Evolutionary conservation across 2,888 invertebrate species (phyloP), one percentile per base, ranked within the genome.

Genomic region (Agonopterix arenella): DNA sequence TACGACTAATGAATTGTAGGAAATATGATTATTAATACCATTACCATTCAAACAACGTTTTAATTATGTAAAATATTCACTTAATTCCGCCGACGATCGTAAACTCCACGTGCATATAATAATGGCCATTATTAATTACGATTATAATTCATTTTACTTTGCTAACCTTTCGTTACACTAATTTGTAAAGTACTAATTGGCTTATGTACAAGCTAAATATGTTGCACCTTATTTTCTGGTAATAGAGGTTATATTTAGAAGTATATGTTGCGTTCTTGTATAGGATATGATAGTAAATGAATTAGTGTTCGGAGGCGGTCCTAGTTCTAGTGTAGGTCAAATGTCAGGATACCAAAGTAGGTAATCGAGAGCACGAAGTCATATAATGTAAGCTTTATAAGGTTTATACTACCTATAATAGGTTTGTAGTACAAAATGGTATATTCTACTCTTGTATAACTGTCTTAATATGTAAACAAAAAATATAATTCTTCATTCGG

Each of bases 121-220:
- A 28, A 52, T 37, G 50, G 49, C 57, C 54, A 51, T 54, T 52
- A 55, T 64, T 57, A 56, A 64, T 60, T 52, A 60, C 48, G 18
- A 47, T 10, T 48, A 48, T 52, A 57, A 58, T 62, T 28, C 28
- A 28, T 28, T 57, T 63, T 46, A 4, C 38, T 16, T 46, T 5
- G 46, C 55, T 56, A 62, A 59, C 51, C 47, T 58, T 56, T 58
- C 56, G 52, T 18, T 57, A 55, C 54, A 59, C 53, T 52, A 51
- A 59, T 61, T 58, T 57, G 52, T 64, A 52, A 13, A 52, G 28
- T 54, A 51, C 51, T 40, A 58, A 49, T 54, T 51, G 50, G 49
- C 37, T 46, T 40, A 9, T 40, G 40, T 40, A n/a, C 40, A 40
- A 40, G 40, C 40, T n/a, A 10, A n/a, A n/a, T 9, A 40, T 10